Evolutionary conservation across 2,113 vertebrate species (phyloP), one percentile per base, ranked within the genome.

Genomic region (Polyodon spathula): DNA sequence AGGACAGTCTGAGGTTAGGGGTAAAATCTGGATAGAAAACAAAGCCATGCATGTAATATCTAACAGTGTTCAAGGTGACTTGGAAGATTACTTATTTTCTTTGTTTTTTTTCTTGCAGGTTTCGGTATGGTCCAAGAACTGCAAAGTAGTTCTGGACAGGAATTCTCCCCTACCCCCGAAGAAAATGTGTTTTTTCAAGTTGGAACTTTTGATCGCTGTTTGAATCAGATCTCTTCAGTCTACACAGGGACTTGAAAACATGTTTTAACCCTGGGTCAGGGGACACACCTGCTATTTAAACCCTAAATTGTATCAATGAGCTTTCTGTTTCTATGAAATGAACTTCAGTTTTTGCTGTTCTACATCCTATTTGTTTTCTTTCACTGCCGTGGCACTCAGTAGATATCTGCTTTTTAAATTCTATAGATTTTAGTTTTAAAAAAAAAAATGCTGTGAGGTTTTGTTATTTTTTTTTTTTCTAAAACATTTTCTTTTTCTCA

Each of bases 211-310:
- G 93, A 98, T 74, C 93, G 92, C 72, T 91, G 90, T 79, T 85
- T 98, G 78, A 90, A 84, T 76, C 95, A 96, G 79, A 90, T 97
- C 68, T 89, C 94, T 10, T 92, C 93, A 44, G 89, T 98, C 77
- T 97, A 98, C 70, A 91, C 93, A 0, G 93, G 96, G 71, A 94
- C 94, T 77, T 97, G 83, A 88, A 70, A 40, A 37, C 14, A 39
- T 11, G 5, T 12, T 16, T 11, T 10, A 4, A 12, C 11, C 6
- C 10, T 27, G 10, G 9, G 16, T 8, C 52, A 37, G 59, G 60
- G 56, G 58, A 60, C 16, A 62, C 40, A 17, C 44, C 40, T 41
- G 37, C 10, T 52, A 43, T 51, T 46, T 54, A 8, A 12, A 10
- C 46, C 10, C 42, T 27, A 67, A 39, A 42, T 54, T 52, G 37